Evolutionary conservation across 2,888 invertebrate genomes (phyloP).

Genomic region (Junonia oenone): DNA sequence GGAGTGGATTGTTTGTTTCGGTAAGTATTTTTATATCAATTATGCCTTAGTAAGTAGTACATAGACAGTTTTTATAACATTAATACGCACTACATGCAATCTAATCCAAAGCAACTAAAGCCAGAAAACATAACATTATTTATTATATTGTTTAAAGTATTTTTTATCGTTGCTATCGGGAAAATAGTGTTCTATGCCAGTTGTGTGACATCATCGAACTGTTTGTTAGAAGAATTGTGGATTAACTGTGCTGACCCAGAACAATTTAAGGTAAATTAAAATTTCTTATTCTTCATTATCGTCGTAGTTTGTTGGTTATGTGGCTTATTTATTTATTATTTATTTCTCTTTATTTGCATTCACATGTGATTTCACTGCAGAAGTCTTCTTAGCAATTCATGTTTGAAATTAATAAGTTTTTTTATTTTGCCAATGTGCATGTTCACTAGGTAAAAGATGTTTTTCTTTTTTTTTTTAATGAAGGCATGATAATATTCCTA

Average conservation of each 20-base stretch:
- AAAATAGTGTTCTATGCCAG: constrained; percentile 32
- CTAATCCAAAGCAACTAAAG: constrained; percentile 30
- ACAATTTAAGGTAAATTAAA: constrained; percentile 55
- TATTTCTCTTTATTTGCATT: constrained; percentile 72
- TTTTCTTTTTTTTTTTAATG: constrained; percentile 9
- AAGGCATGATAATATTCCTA: constrained; percentile 49
- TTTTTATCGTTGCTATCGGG: constrained; percentile 25
- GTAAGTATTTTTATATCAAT: constrained; percentile 54
- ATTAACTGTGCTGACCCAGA: constrained; percentile 37
- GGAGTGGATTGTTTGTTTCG: constrained; percentile 48
- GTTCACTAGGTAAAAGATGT: constrained; percentile 33
- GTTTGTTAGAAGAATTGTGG: constrained; percentile 47
- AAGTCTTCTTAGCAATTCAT: constrained; percentile 70
- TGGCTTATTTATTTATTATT: constrained; percentile 77
- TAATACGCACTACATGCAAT: constrained; percentile 45
- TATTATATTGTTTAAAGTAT: constrained; percentile 32
- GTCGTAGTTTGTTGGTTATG: constrained; percentile 68
- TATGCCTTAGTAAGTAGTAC: constrained; percentile 28
- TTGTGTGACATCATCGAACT: constrained; percentile 37
- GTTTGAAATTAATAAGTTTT: constrained; percentile 39
- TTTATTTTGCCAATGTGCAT: constrained; percentile 43
- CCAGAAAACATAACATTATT: constrained; percentile 13
- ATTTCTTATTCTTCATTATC: constrained; percentile 48
- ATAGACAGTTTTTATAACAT: constrained; percentile 18
- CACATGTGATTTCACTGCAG: constrained; percentile 80